Evolutionary conservation across 2,797 vertebrate species (phyloP), one percentile per base, ranked within the genome.

Genomic region (Scolopax bukidnonensis): DNA sequence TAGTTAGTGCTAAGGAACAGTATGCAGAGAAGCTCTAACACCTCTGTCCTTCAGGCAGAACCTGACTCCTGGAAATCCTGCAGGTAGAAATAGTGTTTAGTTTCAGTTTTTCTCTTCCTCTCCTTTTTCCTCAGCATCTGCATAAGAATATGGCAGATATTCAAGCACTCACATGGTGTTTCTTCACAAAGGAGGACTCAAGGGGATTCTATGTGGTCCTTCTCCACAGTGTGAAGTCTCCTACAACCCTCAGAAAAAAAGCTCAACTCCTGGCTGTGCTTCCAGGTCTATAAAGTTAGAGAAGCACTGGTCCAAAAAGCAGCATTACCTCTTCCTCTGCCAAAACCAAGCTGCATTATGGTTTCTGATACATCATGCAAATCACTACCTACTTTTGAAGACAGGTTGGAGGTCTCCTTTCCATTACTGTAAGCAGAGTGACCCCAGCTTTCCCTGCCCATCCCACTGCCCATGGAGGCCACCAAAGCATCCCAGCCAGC

Each of bases 81-180:
- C 43, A 33, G 12, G 65, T 69, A 85, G 60, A 53, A 85, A 33
- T 1, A 4, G 36, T 60, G 69, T 12, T 78, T 20, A 32, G 45
- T 61, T 40, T 64, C 33, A 15, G 5, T 16, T 53, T 25, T 64
- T 23, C 25, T 59, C 51, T 33, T 40, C 13, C 18, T 3, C 27
- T 54, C 25, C 51, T 48, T 77, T 47, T 32, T 73, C 33, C 33
- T n/a, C 54, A 48, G 19, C 10, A 51, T 27, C 27, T 41, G 21
- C 11, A 11, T 3, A 15, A 54, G 54, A 28, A 30, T 2, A 27
- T 1, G 17, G 65, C 56, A 41, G 51, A 53, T 53, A 53, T 53
- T 53, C 51, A 53, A 23, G 51, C 36, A 40, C 51, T 60, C 12
- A 5, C 40, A 16, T 0, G 0, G 23, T 1, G 0, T 24, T 76